Evolutionary conservation across 2,888 invertebrate genomes (phyloP).

Genomic region (Megastigmus dorsalis): DNA sequence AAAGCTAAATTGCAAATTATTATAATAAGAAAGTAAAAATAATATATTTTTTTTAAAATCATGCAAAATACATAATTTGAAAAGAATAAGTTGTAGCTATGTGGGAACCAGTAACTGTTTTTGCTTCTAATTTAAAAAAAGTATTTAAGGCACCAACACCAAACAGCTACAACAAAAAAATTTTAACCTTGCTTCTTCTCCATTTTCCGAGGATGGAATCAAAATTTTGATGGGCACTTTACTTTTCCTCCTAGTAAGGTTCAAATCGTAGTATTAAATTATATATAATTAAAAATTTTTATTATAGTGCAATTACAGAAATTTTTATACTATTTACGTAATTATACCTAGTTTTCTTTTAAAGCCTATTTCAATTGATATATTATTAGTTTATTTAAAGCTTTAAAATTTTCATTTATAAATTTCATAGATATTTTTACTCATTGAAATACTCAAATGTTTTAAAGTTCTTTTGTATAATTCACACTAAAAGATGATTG

Average conservation of each 20-base stretch:
- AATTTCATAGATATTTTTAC: constrained; percentile 10
- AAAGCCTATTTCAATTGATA: background rate
- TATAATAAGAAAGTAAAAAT: background rate
- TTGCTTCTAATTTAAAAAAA: constrained; percentile 8
- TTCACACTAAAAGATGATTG: constrained; percentile 45
- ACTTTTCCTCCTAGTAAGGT: constrained; percentile 73
- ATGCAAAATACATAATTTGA: constrained; percentile 24
- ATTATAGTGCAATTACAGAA: too few species aligned
- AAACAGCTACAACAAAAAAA: constrained; percentile 60
- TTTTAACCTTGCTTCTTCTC: constrained; percentile 71
- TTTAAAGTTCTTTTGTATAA: constrained; percentile 51
- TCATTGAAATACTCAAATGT: background rate
- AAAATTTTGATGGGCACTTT: constrained; percentile 73
- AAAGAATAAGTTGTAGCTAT: constrained; percentile 20
- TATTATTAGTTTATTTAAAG: background rate
- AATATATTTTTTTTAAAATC: constrained; percentile 4
- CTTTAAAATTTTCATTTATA: background rate
- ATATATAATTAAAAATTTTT: too few species aligned
- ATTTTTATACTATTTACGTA: background rate
- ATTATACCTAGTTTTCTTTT: too few species aligned
- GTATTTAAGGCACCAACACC: constrained; percentile 61
- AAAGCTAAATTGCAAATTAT: background rate
- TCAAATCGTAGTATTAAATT: constrained; percentile 58
- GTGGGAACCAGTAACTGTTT: background rate
- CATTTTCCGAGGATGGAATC: constrained; percentile 69